These are phyloP conservation scores for Linurgus olivaceus DNA, from an alignment of 2,797 vertebrate species.

Conservation along the genomic window DNA sequence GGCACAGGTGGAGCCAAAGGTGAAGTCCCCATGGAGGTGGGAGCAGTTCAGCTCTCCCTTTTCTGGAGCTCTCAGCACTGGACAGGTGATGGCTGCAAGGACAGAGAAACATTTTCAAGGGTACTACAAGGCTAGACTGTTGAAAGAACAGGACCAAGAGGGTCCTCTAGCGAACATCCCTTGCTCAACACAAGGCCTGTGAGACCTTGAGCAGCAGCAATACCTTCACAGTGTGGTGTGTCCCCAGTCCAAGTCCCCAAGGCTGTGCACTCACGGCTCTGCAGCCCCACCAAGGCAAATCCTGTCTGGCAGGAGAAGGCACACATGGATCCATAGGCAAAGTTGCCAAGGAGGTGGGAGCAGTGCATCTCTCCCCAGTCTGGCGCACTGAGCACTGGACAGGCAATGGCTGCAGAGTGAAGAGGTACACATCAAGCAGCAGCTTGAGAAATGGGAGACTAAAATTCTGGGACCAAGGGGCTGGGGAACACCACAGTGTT, in stretches of 20 bases:
- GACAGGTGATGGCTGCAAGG: neutral
- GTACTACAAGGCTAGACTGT: neutral
- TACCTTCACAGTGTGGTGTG: neutral
- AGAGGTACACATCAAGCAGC: neutral
- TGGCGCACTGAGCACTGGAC: neutral
- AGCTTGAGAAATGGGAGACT: neutral
- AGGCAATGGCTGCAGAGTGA: neutral
- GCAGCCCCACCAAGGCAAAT: accelerated
- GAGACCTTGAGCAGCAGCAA: neutral
- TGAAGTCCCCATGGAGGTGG: accelerated
- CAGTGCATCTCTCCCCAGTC: neutral
- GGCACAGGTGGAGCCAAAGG: neutral
- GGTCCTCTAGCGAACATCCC: neutral
- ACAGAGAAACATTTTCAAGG: neutral
- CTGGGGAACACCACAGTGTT: neutral
- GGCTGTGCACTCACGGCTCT: neutral
- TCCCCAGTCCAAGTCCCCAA: constrained; percentile 1
- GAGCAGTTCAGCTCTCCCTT: neutral
- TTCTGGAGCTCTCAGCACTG: neutral
- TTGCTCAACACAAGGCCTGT: neutral
- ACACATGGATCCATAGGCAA: neutral
- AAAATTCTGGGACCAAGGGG: neutral
- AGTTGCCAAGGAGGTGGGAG: neutral
- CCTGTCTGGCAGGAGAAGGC: neutral
- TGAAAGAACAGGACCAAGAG: neutral